Evolutionary conservation across 1,140 invertebrate species (phyloP).

Genomic region (Leptinotarsa defecta): DNA sequence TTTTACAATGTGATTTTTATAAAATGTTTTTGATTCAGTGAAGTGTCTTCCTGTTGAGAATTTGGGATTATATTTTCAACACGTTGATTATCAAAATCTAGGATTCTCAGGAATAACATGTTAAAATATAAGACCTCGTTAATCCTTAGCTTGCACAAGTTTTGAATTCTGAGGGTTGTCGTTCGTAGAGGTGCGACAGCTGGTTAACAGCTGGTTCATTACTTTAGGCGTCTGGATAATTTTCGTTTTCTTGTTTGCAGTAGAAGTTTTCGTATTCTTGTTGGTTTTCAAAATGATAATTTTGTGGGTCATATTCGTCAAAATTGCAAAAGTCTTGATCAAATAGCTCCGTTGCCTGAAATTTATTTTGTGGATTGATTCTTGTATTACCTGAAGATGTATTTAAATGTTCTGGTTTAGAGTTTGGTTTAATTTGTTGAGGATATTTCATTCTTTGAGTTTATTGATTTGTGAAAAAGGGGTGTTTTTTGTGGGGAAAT

Average conservation of each 20-base stretch:
- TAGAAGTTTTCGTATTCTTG: no score
- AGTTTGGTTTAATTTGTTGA: background rate
- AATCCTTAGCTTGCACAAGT: no score
- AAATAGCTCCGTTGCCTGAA: background rate
- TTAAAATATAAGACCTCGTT: no score
- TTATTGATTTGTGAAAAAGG: background rate
- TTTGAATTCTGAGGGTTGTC: no score
- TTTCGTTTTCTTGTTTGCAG: background rate
- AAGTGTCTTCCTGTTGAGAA: no score
- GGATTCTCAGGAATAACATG: background rate
- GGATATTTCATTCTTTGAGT: background rate
- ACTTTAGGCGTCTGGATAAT: background rate
- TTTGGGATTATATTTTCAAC: no score
- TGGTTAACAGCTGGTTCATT: no score
- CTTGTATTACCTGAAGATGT: conserved; percentile 8
- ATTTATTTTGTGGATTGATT: background rate
- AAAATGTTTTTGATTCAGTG: no score
- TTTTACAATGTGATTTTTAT: no score
- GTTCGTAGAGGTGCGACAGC: no score
- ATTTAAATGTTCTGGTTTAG: background rate
- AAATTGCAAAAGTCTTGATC: background rate
- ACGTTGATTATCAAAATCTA: no score
- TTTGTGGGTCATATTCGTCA: background rate
- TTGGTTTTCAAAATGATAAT: background rate
- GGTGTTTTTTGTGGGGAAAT: background rate